Evolutionary conservation across 2,888 invertebrate genomes (phyloP), one percentile per base, ranked within the genome.

Genomic region (Biston stratarius): DNA sequence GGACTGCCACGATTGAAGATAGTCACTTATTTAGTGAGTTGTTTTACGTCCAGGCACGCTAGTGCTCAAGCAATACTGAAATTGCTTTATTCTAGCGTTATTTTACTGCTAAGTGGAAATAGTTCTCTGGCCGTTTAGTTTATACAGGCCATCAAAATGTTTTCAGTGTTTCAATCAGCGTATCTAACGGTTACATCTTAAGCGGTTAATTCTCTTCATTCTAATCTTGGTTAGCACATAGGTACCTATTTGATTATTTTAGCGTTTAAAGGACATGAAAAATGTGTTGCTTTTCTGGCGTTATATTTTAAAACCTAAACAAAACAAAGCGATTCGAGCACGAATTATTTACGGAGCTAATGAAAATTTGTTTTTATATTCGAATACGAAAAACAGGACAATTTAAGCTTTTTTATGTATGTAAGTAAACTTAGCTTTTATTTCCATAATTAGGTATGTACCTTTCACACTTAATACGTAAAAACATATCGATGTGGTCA

Each of bases 1-100:
- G 71, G 61, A 71, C 69, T 70, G 56, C 57, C 67, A 60, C 70
- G 71, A 70, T 73, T 69, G 67, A 68, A 71, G 70, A 73, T 73
- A 73, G 67, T 66, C 67, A 73, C 68, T 69, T 71, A 64, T 73
- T 73, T 71, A 69, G 73, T 61, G 63, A 61, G 61, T 69, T 66
- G 73, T 73, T 74, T 71, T 67, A 71, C 67, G 71, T 74, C 67
- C 70, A 57, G 45, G 49, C 64, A 64, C 69, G 60, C 62, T 62
- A 66, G 60, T 64, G 45, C 61, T 52, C 59, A 64, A 68, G 58
- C 61, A 67, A 67, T 61, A 61, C 45, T 67, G 49, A 58, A 62
- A 52, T 59, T 62, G 61, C 47, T 59, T 67, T 58, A 62, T 58
- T 62, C 51, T 57, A 57, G 52, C 57, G 61, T 36, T 62, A 58